A percentile compares a stretch with the other conserved stretches of the same genome.
Conservation (phyloP, 2,113 vertebrate species). For the Phaethon lepturus region DNA sequence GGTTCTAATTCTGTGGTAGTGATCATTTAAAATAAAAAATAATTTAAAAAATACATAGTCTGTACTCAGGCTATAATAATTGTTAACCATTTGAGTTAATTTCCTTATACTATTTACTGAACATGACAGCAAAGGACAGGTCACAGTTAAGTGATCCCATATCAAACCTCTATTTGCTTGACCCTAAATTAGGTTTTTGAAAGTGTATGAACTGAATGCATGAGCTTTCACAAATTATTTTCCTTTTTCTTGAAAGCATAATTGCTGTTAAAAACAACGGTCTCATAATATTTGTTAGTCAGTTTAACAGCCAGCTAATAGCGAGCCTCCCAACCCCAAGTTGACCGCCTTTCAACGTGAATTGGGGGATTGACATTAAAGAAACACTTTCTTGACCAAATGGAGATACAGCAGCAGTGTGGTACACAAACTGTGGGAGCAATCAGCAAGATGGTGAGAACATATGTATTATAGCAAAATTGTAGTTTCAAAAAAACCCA, state of each 20-base stretch:
- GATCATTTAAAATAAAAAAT: neutral
- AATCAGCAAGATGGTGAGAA: neutral
- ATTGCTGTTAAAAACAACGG: neutral
- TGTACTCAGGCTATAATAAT: neutral
- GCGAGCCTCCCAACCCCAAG: neutral
- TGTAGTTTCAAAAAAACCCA: neutral
- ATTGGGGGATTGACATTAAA: neutral
- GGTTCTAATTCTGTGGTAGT: neutral
- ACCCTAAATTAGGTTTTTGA: neutral
- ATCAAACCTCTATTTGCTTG: neutral
- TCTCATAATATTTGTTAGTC: neutral
- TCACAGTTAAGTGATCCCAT: neutral
- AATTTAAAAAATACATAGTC: neutral
- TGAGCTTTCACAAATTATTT: neutral
- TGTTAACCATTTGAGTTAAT: neutral
- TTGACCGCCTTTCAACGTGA: neutral
- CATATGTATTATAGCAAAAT: neutral
- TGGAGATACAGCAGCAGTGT: neutral
- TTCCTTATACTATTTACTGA: neutral
- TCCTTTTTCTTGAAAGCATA: neutral
- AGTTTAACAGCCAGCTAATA: neutral
- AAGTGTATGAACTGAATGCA: neutral
- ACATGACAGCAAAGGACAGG: neutral
- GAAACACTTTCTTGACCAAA: neutral
- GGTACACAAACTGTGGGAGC: neutral